These are phyloP conservation scores for Caenorhabditis sp. DNA, from an alignment of 2,888 invertebrate genomes.

Conservation along the genomic window DNA sequence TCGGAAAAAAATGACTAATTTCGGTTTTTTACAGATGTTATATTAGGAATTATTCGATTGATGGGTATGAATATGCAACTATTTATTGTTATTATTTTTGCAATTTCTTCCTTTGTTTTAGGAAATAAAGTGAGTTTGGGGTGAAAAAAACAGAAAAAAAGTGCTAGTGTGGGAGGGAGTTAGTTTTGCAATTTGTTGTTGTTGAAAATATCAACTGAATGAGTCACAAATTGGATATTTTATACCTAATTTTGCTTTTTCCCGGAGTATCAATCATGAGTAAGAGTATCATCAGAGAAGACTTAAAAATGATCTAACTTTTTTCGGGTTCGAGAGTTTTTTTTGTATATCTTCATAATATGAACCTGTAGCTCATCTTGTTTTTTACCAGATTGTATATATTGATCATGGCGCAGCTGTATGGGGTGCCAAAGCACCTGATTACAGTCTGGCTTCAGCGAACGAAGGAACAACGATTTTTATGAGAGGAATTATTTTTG, in stretches of 20 bases:
- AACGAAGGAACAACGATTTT: slow-evolving; percentile 28
- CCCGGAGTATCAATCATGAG: too few relatives aligned
- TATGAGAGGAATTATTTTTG: slow-evolving; percentile 36
- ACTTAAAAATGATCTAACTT: too few relatives aligned
- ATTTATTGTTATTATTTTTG: neutral
- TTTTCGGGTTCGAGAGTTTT: too few relatives aligned
- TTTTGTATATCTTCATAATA: too few relatives aligned
- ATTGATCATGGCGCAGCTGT: slow-evolving; percentile 57
- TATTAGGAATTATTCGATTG: neutral
- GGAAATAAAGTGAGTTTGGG: neutral
- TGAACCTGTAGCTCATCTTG: neutral
- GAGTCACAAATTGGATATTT: too few relatives aligned
- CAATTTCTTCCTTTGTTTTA: neutral
- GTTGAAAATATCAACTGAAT: too few relatives aligned
- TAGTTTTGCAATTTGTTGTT: too few relatives aligned
- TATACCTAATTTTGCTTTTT: too few relatives aligned
- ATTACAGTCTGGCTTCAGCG: slow-evolving; percentile 45
- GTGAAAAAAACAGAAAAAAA: too few relatives aligned
- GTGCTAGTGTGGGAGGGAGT: too few relatives aligned
- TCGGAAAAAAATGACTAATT: neutral
- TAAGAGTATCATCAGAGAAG: too few relatives aligned
- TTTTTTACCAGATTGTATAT: slow-evolving; percentile 6
- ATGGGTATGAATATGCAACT: neutral
- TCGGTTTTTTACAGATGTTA: neutral
- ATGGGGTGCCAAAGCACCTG: slow-evolving; percentile 68